Evolutionary conservation across 2,797 vertebrate genomes (phyloP).

Genomic region (Phylloscopus collybita): DNA sequence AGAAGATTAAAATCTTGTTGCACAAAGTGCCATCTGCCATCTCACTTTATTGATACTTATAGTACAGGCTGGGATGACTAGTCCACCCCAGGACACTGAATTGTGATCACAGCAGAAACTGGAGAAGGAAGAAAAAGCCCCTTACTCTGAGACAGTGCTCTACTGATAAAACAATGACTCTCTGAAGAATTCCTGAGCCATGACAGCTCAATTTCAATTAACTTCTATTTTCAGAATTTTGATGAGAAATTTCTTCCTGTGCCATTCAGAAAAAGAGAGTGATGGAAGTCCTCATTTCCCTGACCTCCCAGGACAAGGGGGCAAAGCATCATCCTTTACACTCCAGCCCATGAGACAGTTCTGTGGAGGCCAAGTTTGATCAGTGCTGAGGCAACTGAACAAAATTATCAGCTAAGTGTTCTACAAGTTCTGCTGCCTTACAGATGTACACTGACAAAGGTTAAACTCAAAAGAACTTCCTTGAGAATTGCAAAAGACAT

Average conservation of each 20-base stretch:
- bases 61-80: background rate
- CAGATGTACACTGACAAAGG: background rate
- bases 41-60: background rate
- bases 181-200: background rate
- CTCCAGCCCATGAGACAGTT: fast-evolving
- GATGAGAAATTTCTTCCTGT: background rate
- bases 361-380: background rate
- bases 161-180: background rate
- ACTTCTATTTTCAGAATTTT: background rate
- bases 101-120: background rate
- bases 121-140: background rate
- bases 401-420: background rate
- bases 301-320: background rate
- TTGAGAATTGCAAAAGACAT: background rate
- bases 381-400: background rate
- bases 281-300: background rate
- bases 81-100: background rate
- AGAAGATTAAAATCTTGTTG: background rate
- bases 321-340: background rate
- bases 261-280: background rate
- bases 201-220: background rate
- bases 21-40: background rate
- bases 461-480: background rate
- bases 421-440: background rate
- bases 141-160: background rate